Percentiles rank a stretch among this genome's conserved stretches.
Conservation (phyloP, 2,888 invertebrate genomes). For the Cerastis leucographa region DNA sequence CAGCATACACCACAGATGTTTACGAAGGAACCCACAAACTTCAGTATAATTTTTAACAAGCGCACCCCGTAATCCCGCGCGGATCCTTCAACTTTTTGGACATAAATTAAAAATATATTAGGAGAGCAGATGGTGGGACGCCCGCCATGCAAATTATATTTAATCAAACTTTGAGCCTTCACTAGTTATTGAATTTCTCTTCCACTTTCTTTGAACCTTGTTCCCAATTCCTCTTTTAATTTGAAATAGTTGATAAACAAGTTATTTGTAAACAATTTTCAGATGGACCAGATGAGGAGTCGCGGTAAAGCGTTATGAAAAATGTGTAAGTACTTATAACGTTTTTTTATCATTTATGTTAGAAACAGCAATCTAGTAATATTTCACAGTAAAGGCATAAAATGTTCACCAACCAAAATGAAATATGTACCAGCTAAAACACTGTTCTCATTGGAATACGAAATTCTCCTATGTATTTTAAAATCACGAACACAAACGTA, state of each 20-base stretch:
- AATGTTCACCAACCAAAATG: not conserved
- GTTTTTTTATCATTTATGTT: too few species aligned
- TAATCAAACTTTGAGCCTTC: conserved; percentile 79
- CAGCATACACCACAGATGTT: conserved; percentile 56
- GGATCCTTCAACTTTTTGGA: conserved; percentile 82
- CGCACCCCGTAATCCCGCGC: conserved; percentile 62
- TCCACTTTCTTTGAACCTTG: conserved; percentile 60
- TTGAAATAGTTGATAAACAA: conserved; percentile 43
- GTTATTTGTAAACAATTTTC: conserved; percentile 32
- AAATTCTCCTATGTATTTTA: conserved; percentile 30
- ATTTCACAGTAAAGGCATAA: not conserved
- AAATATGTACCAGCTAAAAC: conserved; percentile 17
- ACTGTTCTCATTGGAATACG: conserved; percentile 15
- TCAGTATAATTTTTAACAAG: conserved; percentile 79
- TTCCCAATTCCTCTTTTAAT: conserved; percentile 30
- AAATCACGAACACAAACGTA: conserved; percentile 31
- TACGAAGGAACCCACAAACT: conserved; percentile 73
- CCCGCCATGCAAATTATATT: conserved; percentile 85
- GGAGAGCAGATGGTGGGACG: conserved; percentile 82
- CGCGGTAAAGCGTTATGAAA: conserved; percentile 21
- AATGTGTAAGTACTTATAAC: conserved; percentile 41
- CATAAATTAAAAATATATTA: conserved; percentile 89
- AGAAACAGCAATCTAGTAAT: not conserved
- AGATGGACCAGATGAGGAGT: conserved; percentile 46
- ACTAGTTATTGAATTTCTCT: conserved; percentile 79